Evolutionary conservation across 2,113 vertebrate genomes (phyloP).

Genomic region (Xenopus borealis): DNA sequence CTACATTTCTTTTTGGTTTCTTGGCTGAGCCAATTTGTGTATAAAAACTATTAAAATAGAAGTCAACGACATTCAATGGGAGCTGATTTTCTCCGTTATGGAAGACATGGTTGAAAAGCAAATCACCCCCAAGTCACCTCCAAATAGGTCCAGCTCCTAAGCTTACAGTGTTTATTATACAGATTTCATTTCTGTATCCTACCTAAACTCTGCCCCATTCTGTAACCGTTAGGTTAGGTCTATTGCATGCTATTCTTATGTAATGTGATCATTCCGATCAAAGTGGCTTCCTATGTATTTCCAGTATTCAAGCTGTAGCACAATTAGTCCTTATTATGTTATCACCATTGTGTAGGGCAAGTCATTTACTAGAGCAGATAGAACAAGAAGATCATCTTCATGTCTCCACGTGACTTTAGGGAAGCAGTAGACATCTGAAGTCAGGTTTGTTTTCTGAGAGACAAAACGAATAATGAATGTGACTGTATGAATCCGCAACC

Average conservation of each 20-base stretch:
- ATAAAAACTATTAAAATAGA: too few species aligned
- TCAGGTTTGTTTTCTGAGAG: too few species aligned
- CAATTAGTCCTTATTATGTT: slow-evolving; percentile 62
- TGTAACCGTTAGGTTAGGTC: neutral
- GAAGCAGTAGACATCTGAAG: too few species aligned
- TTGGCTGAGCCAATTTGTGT: too few species aligned
- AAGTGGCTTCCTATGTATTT: slow-evolving; percentile 40
- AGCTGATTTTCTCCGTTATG: too few species aligned
- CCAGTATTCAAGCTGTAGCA: slow-evolving; percentile 68
- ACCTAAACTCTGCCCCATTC: neutral
- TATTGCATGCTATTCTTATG: slow-evolving; percentile 33
- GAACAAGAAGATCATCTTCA: slow-evolving; percentile 41
- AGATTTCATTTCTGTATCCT: neutral
- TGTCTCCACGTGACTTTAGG: too few species aligned
- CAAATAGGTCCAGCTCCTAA: neutral
- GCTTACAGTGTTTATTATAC: neutral
- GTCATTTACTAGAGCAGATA: slow-evolving; percentile 58
- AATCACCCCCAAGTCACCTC: neutral
- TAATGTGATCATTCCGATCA: slow-evolving; percentile 49
- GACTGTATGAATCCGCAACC: too few species aligned
- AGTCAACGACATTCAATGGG: too few species aligned
- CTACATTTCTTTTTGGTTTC: too few species aligned
- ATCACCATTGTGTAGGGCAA: slow-evolving; percentile 61
- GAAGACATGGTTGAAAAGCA: too few species aligned
- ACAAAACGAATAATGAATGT: too few species aligned